Conservation (phyloP, 2,797 vertebrate genomes). For the Hephaestus fuliginosus region DNA sequence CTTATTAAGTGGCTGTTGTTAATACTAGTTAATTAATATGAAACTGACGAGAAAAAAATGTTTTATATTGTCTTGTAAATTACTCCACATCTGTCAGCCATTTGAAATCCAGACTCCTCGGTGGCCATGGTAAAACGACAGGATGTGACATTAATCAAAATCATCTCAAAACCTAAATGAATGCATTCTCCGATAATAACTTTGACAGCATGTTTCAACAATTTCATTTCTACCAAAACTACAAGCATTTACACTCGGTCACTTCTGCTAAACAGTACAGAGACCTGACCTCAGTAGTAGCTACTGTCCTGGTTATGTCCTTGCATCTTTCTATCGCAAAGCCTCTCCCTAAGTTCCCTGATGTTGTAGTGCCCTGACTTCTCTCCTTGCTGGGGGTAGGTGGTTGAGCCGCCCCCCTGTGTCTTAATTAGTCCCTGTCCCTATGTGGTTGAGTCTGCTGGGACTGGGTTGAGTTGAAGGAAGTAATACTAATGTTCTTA, state of each 20-base stretch:
- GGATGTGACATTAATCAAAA: neutral
- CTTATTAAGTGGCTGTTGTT: too few relatives aligned
- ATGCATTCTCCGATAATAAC: neutral
- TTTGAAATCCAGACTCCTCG: neutral
- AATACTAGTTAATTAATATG: too few relatives aligned
- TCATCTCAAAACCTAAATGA: neutral
- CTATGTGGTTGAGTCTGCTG: constrained; percentile 2
- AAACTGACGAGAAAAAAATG: neutral
- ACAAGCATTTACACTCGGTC: neutral
- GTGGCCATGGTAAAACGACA: neutral
- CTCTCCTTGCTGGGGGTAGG: neutral
- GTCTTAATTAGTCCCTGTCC: constrained; percentile 8
- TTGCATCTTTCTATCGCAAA: constrained; percentile 82
- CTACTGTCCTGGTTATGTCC: constrained; percentile 69
- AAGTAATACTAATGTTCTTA: neutral
- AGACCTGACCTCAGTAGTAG: neutral
- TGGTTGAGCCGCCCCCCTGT: constrained; percentile 30
- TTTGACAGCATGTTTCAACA: neutral
- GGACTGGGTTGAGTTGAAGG: neutral
- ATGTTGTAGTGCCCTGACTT: constrained; percentile 10
- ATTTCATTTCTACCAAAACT: neutral
- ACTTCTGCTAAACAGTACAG: neutral
- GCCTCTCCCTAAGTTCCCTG: constrained; percentile 6
- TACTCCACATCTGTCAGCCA: neutral
- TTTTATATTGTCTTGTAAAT: neutral